Evolutionary conservation across 1,140 invertebrate genomes (phyloP).

Genomic region (Brachionus koreanus): DNA sequence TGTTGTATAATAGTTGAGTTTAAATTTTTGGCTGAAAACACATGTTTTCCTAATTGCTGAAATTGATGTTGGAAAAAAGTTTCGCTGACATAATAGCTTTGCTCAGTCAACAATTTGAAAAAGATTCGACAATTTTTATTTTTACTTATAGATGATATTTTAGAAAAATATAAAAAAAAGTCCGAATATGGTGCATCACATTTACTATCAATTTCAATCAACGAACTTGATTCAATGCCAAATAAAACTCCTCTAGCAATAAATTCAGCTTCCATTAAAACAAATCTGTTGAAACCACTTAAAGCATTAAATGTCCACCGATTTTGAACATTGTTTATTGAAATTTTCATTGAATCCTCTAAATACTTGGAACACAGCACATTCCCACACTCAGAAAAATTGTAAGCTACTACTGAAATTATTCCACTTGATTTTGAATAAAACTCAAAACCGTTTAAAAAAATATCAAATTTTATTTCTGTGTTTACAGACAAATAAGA

Average conservation of each 20-base stretch:
- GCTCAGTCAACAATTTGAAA: neutral
- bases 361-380: neutral
- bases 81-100: neutral
- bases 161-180: neutral
- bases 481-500: neutral
- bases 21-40: neutral
- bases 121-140: neutral
- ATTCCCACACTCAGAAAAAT: neutral
- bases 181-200: neutral
- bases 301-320: neutral
- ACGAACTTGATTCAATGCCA: neutral
- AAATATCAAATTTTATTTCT: neutral
- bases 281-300: neutral
- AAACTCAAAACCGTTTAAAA: neutral
- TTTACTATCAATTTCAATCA: neutral
- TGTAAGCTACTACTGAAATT: neutral
- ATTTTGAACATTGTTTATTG: neutral
- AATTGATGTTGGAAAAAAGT: neutral
- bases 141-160: neutral
- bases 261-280: neutral
- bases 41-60: neutral
- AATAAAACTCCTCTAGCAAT: neutral
- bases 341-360: neutral
- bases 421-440: neutral
- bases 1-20: neutral